Base-by-base conservation (phyloP, 2,113 vertebrate species). In the Centropristis striata region DNA sequence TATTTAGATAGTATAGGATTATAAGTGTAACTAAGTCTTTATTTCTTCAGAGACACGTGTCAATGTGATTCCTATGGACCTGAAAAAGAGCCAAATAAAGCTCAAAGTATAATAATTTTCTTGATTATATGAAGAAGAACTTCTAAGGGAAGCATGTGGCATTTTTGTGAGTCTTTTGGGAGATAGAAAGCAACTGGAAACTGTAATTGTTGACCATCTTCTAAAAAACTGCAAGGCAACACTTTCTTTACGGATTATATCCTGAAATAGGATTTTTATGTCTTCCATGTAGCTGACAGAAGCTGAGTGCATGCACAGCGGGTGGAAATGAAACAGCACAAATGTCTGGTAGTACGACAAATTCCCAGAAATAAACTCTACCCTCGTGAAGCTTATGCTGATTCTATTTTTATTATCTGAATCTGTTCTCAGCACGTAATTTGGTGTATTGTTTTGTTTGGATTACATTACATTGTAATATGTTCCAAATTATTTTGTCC, bases 401-500 rank as follows among this genome's bases (percentile, higher is more conserved):
- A 51, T 44, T 77, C 6, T 16, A 7, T 50, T 57, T 55, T 37
- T 37, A 4, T 51, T 7, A 36, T 32, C 51, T 10, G 0, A 28
- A 23, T 80, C 21, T 44, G 10, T 41, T 57, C 49, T 44, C 6
- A 8, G 66, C 7, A 12, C 50, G 11, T 59, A 51, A 67, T 66
- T 71, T 63, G 36, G 18, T 32, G 36, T 0, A 5, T 46, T 41
- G 41, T 23, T 51, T 21, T 44, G 59, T 49, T 63, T 55, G 60
- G 59, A 77, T 71, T n/a, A 39, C 15, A 11, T 46, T 42, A 25
- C 25, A 13, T n/a, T 36, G 4, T 23, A 12, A 42, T 14, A 51
- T 27, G 25, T 21, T 75, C 53, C 27, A 42, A 60, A 54, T 53
- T 5, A 49, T 59, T 76, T 66, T 71, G 13, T 55, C 28, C 39